Base-by-base conservation (phyloP, 2,888 invertebrate species). In the Platynereis dumerilii region DNA sequence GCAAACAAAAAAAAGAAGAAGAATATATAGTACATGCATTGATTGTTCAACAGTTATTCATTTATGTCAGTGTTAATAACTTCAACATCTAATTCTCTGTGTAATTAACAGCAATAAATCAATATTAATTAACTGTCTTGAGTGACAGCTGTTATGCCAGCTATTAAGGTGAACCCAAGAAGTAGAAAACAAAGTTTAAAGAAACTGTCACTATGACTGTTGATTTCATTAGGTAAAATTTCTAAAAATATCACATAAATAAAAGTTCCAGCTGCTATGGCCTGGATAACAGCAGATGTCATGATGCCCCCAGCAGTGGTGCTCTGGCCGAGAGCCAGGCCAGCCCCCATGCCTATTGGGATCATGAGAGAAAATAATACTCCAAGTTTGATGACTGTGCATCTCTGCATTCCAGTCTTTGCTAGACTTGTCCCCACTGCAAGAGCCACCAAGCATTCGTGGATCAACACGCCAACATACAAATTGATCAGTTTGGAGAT, bases 171-270 rank as follows among this genome's bases (percentile, higher is more conserved):
- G 62, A 78, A 77, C 3, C 78, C 78, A 5, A 77, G 28, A 45
- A 78, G 74, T 5, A 78, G 45, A 59, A 76, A 71, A 39, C 75
- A 66, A 20, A 75, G 71, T 65, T 78, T 78, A 20, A 73, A 45
- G 7, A 76, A 60, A 24, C 70, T 63, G 53, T 72, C 65, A 5
- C 54, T 28, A n/a, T 22, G 34, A 26, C 57, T 60, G 45, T 69
- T 65, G 26, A 71, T 62, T 57, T 72, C 72, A 10, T 58, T 71
- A 3, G 83, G 82, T 42, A 83, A 74, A 39, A 83, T 73, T 65
- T 82, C 81, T 61, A 80, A 71, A 65, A 83, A 83, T 17, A 78
- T 76, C 0, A 82, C 80, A 69, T 83, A 79, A 54, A 83, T 69
- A 68, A 83, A 83, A 20, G 80, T 80, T 5, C 81, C 82, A n/a